A percentile compares a stretch with the other conserved stretches of the same genome.
phyloP scores from a whole-genome alignment of 2,888 invertebrate species.

The Elaeidobius kamerunicus region DNA sequence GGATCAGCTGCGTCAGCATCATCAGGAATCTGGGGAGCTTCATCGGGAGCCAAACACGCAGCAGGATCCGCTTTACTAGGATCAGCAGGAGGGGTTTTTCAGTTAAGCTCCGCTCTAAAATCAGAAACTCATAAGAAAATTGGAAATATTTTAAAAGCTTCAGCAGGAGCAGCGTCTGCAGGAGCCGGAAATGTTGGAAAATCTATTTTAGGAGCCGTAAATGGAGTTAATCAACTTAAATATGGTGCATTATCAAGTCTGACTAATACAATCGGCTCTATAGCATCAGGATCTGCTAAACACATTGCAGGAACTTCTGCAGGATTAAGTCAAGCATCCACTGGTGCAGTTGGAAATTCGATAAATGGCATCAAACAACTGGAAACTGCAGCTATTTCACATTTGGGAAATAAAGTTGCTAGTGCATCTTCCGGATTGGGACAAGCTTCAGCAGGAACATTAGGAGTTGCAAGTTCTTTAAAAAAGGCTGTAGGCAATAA shows the following conservation, averaged over 20 bases:
- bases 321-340: not conserved
- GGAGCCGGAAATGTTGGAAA: conserved; percentile 1
- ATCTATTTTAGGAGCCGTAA: conserved; percentile 1
- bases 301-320: conserved; percentile 1
- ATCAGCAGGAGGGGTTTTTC: conserved; percentile 18
- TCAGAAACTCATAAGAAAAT: conserved; percentile 15
- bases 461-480: not conserved
- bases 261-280: conserved; percentile 1
- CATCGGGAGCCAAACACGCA: conserved; percentile 1
- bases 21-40: not conserved
- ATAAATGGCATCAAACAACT: not conserved
- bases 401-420: not conserved
- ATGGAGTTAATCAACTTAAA: conserved; percentile 9
- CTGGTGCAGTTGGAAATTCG: not conserved
- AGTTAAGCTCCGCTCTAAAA: conserved; percentile 9
- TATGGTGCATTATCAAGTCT: conserved; percentile 4
- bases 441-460: not conserved
- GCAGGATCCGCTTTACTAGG: conserved; percentile 2
- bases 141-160: not conserved
- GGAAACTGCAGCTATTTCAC: conserved; percentile 1
- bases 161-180: conserved; percentile 2
- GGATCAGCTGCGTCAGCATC: conserved; percentile 7
- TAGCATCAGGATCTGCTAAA: conserved; percentile 11
- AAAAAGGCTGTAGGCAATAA: conserved; percentile 3
- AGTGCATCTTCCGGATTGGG: conserved; percentile 5